phyloP scores from a whole-genome alignment of 2,113 vertebrate genomes.

The Strix uralensis region DNA sequence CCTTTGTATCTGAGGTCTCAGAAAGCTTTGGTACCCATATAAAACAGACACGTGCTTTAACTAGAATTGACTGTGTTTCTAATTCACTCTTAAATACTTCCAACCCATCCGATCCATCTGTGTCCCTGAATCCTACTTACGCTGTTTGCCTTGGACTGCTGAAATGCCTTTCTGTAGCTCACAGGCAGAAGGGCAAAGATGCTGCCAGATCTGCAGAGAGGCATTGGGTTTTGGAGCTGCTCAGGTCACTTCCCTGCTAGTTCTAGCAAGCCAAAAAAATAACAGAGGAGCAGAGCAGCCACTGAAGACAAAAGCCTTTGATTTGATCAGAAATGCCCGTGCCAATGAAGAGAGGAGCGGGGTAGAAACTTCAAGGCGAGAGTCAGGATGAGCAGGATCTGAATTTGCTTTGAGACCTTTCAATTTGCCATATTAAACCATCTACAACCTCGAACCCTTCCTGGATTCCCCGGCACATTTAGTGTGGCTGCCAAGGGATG shows the following conservation, averaged over 20 bases:
- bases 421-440: not conserved
- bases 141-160: not conserved
- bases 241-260: not conserved
- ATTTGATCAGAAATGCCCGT: not conserved
- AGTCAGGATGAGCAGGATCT: not conserved
- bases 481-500: not conserved
- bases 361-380: not conserved
- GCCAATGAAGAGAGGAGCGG: not conserved
- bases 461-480: not conserved
- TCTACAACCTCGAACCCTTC: not conserved
- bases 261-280: not conserved
- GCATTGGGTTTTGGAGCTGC: not conserved
- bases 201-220: not conserved
- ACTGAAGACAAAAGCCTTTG: not conserved
- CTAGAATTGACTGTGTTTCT: not conserved
- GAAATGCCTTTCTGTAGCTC: not conserved
- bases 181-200: not conserved
- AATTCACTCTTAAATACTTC: not conserved
- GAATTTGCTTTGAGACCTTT: not conserved
- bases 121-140: not conserved
- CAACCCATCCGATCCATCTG: not conserved
- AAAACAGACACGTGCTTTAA: not conserved
- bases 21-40: not conserved
- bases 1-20: not conserved
- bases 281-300: not conserved